These are phyloP conservation scores for Candidula unifasciata DNA, from an alignment of 2,888 invertebrate species.

Conservation along the genomic window DNA sequence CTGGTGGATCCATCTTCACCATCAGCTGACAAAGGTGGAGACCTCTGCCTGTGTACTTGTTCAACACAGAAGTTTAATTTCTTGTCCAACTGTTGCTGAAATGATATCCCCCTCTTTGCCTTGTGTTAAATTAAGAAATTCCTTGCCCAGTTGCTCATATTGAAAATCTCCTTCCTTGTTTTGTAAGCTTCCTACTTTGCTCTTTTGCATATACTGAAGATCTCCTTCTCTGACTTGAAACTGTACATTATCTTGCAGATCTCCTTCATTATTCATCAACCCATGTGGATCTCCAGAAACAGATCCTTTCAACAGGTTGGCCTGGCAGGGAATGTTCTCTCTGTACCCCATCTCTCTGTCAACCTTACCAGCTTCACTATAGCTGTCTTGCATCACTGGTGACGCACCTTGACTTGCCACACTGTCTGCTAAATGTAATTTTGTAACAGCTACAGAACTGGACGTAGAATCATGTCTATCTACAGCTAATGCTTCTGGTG, in stretches of 20 bases:
- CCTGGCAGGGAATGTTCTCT: neutral
- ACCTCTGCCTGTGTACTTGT: neutral
- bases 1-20: conserved; percentile 49
- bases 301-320: neutral
- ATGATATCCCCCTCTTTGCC: neutral
- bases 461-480: neutral
- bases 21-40: conserved; percentile 19
- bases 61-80: neutral
- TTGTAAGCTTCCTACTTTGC: neutral
- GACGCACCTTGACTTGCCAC: conserved; percentile 48
- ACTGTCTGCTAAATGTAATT: conserved; percentile 33
- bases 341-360: neutral
- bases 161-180: no score
- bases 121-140: no score
- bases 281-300: no score
- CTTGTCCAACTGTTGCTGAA: conserved; percentile 12
- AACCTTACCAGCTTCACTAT: neutral
- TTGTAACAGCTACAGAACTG: neutral
- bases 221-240: neutral
- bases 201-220: no score
- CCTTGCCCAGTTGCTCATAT: neutral
- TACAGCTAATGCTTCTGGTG: conserved; percentile 7
- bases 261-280: no score
- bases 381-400: conserved; percentile 34
- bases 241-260: no score